Evolutionary conservation across 2,888 invertebrate genomes (phyloP), one percentile per base, ranked within the genome.

Genomic region (Xestia c-nigrum): DNA sequence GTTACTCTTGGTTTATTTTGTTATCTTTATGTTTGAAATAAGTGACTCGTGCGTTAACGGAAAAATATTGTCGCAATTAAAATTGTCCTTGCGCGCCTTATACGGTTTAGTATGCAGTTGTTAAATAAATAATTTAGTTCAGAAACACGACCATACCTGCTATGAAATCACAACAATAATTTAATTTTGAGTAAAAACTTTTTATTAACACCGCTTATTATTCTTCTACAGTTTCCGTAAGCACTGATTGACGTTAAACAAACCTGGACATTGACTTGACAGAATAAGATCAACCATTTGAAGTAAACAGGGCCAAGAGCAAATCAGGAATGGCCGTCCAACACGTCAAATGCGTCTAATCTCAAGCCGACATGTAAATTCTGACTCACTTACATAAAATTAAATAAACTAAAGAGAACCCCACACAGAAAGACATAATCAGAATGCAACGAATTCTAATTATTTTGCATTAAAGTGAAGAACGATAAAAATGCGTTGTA

Each of bases 391-490:
- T 63, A 76, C 71, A 82, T 78, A 81, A 52, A 74, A 71, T 72
- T 52, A 69, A 43, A 4, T n/a, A 84, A 65, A 71, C 14, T 57
- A 31, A 57, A 68, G 21, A 24, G 47, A n/a, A 59, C 64, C 69
- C 50, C 66, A 64, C 72, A 76, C 71, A 71, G 43, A 61, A 43
- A 77, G 31, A 70, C 12, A 12, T 76, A 65, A 64, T 67, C 65
- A 74, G n/a, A 74, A 76, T 40, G 61, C 65, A 68, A 71, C 43
- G 50, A n/a, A 75, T 68, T 84, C 55, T 46, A 86, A 86, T 80
- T 66, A 83, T 66, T 76, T 73, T 64, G 63, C 57, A 66, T 69
- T 65, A 46, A n/a, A 61, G 68, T 67, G 71, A 64, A 65, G 21
- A 64, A 50, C 38, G 59, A 82, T 78, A 85, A 82, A 85, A 75